Evolutionary conservation across 2,797 vertebrate species (phyloP), one percentile per base, ranked within the genome.

Genomic region (Rhinoraja longicauda): DNA sequence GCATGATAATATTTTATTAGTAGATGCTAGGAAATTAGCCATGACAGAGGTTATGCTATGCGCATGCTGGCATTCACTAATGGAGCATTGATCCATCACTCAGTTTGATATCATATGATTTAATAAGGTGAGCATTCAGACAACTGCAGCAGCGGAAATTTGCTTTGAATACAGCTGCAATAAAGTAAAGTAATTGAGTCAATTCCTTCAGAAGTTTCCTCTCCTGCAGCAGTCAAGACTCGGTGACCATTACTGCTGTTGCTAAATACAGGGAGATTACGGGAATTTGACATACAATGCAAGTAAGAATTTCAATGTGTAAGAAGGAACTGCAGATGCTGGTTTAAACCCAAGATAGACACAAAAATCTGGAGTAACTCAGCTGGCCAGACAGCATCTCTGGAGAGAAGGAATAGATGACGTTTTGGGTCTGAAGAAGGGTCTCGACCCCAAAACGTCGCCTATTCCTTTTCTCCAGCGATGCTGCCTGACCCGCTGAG

Each of bases 1-100:
- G 62, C 64, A 88, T 67, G 19, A 62, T 88, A 67, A 88, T 67
- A 36, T 67, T 88, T 88, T 88, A 64, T 88, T 88, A 67, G 62
- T 36, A 88, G 36, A 36, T 67, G 84, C n/a, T 21, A 36, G 84
- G 62, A 88, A 88, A 88, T 88, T 88, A 67, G 59, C 9, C n/a
- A 32, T 19, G 79, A 67, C 84, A 67, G 36, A 67, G n/a, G 62
- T 88, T 67, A 88, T 36, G n/a, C 84, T 88, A 67, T 67, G 17
- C 32, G 62, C 19, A 62, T 67, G 17, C 62, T 62, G 0, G 17
- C 15, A 88, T 8, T 88, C 32, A 67, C n/a, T 32, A 36, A 17
- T 21, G 59, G n/a, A 67, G 62, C 64, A 36, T 88, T 32, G 17
- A 67, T 64, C 62, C n/a, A 36, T 36, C 29, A 36, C n/a, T 36